phyloP scores from a whole-genome alignment of 2,888 invertebrate genomes.

The Euplagia quadripunctaria region DNA sequence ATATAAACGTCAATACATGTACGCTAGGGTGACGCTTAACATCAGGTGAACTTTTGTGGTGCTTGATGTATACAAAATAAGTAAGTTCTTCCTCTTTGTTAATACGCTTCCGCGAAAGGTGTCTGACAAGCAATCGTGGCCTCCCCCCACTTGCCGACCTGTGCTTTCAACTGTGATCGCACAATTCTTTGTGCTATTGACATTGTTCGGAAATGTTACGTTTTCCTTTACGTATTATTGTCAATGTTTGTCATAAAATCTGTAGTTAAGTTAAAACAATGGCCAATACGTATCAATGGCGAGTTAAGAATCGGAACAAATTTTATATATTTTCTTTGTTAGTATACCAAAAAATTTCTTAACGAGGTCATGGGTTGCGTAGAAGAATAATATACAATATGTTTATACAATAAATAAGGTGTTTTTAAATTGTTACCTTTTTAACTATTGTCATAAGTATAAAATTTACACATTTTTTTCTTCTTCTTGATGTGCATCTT shows the following conservation, averaged over 20 bases:
- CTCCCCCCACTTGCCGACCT: not conserved
- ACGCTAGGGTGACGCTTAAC: not conserved
- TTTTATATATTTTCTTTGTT: constrained; percentile 31
- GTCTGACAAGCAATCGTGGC: not conserved
- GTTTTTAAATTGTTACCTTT: too few relatives aligned
- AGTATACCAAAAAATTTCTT: constrained; percentile 9
- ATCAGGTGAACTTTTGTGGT: not conserved
- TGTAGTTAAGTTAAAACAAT: constrained; percentile 48
- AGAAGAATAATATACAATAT: not conserved
- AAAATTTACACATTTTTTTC: too few relatives aligned
- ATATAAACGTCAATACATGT: not conserved
- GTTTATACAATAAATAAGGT: not conserved
- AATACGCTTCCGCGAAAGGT: not conserved
- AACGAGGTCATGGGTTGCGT: not conserved
- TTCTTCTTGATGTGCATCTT: too few relatives aligned
- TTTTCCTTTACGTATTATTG: constrained; percentile 47
- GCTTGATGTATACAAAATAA: not conserved
- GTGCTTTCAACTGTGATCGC: constrained; percentile 40
- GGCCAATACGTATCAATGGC: constrained; percentile 33
- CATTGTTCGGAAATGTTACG: constrained; percentile 52
- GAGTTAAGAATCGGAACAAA: constrained; percentile 15
- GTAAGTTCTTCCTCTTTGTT: not conserved
- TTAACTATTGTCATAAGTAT: too few relatives aligned
- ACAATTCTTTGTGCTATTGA: constrained; percentile 48
- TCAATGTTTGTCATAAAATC: constrained; percentile 39